These are phyloP conservation scores for Catharus minimus DNA, from an alignment of 2,113 vertebrate genomes.

Conservation along the genomic window DNA sequence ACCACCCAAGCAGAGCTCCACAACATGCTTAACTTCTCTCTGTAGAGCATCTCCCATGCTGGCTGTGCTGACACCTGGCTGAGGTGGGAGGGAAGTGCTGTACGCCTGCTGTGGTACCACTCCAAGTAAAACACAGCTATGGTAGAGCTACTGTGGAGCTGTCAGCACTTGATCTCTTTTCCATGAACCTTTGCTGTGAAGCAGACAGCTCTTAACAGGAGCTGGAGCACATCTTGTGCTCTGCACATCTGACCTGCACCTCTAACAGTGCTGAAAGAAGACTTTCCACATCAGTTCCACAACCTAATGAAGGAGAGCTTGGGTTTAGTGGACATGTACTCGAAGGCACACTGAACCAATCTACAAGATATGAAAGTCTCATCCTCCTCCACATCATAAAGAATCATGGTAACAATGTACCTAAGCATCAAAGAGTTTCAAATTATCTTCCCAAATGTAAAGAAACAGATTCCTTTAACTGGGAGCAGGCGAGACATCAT, in stretches of 20 bases:
- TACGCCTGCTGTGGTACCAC: not conserved
- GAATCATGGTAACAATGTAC: not conserved
- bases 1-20: not conserved
- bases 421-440: not conserved
- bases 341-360: accelerated
- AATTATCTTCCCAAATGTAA: not conserved
- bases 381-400: not conserved
- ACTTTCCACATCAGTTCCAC: not conserved
- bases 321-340: accelerated
- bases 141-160: not conserved
- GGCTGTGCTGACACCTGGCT: not conserved
- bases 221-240: accelerated
- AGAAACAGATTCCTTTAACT: not conserved
- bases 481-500: not conserved
- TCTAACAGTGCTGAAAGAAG: not conserved
- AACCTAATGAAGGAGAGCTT: not conserved
- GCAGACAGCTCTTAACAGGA: not conserved
- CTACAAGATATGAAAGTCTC: not conserved
- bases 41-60: accelerated
- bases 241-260: not conserved
- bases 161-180: not conserved
- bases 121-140: not conserved
- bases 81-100: not conserved
- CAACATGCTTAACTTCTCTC: accelerated
- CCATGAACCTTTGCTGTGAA: not conserved